Conservation (phyloP, 2,113 vertebrate species). For the Apistogramma diplotaenia region DNA sequence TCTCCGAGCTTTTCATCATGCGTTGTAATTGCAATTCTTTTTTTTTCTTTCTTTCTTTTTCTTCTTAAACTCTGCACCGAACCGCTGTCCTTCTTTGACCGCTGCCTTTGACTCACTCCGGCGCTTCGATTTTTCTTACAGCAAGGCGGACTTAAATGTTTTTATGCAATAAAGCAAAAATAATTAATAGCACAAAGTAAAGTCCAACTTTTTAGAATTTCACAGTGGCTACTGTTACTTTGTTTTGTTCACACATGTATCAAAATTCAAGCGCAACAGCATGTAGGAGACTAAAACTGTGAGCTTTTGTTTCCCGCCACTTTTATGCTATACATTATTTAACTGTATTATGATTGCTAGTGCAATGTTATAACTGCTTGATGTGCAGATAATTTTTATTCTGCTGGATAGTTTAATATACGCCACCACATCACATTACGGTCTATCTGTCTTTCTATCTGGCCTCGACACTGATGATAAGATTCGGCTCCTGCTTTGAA, state of each 20-base stretch:
- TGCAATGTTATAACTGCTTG: conserved; percentile 4
- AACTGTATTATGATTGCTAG: conserved; percentile 7
- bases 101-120: not conserved
- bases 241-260: not conserved
- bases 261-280: not conserved
- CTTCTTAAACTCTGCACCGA: not conserved
- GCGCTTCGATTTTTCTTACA: not conserved
- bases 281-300: not conserved
- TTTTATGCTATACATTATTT: conserved; percentile 2
- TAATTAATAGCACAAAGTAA: not conserved
- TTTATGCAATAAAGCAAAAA: not conserved
- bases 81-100: conserved; percentile 8
- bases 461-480: not conserved
- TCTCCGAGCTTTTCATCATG: conserved; percentile 64
- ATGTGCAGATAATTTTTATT: conserved; percentile 11
- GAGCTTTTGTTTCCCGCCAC: not conserved
- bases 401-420: not conserved
- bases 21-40: conserved; percentile 13
- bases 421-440: not conserved
- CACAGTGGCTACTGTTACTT: not conserved
- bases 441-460: not conserved
- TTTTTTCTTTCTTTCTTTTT: not conserved
- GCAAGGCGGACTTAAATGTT: not conserved
- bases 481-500: conserved; percentile 19
- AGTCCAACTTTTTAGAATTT: not conserved